A percentile compares a stretch with the other conserved stretches of the same genome.
phyloP scores from a whole-genome alignment of 2,797 vertebrate species.

The Potorous gilbertii region DNA sequence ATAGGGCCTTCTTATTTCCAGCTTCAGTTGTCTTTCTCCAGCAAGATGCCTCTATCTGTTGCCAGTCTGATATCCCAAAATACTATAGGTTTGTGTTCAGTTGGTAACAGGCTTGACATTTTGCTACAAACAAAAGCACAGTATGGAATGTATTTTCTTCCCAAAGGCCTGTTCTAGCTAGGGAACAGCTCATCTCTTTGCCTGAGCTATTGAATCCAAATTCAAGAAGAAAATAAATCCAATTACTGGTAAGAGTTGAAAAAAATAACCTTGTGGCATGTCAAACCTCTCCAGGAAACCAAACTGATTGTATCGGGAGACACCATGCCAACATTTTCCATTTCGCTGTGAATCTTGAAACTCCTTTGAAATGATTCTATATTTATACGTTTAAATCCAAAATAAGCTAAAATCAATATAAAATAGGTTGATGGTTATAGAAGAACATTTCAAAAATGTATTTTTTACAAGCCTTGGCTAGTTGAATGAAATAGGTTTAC shows the following conservation, averaged over 20 bases:
- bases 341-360: conserved; percentile 25
- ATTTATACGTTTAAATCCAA: conserved; percentile 51
- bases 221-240: conserved; percentile 56
- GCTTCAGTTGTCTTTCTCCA: conserved; percentile 18
- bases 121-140: conserved; percentile 51
- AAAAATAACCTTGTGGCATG: conserved; percentile 11
- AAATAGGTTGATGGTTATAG: not conserved
- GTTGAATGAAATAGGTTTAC: not conserved
- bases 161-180: conserved; percentile 17
- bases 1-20: not conserved
- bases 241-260: conserved; percentile 48
- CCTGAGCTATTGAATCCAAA: conserved; percentile 25
- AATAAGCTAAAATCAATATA: conserved; percentile 21
- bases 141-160: conserved; percentile 19
- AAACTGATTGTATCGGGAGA: conserved; percentile 2
- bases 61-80: conserved; percentile 32
- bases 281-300: conserved; percentile 32
- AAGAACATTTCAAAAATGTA: not conserved
- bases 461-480: not conserved
- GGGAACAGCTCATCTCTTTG: conserved; percentile 16
- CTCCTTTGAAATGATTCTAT: conserved; percentile 41
- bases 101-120: conserved; percentile 36
- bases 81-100: conserved; percentile 12
- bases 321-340: conserved; percentile 31
- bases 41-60: conserved; percentile 3